Percentiles rank a stretch among this genome's conserved stretches.
Conservation (phyloP, 2,888 invertebrate species). For the Brachynemurus nebulosus region DNA sequence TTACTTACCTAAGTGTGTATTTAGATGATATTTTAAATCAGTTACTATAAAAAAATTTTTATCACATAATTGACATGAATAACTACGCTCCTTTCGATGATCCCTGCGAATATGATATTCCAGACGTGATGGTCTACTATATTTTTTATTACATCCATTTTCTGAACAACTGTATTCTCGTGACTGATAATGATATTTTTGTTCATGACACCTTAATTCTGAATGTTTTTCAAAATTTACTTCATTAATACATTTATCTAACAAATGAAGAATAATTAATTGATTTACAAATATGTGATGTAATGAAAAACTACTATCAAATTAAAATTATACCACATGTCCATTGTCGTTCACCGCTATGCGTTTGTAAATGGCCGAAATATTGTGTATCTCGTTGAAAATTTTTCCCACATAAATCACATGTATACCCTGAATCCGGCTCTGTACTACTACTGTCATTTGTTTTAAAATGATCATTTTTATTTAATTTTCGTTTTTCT, state of each 20-base stretch:
- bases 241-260: conserved; percentile 4
- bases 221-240: conserved; percentile 3
- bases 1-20: conserved; percentile 3
- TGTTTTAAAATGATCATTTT: no score
- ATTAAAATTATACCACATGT: background rate
- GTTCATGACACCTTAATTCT: conserved; percentile 1
- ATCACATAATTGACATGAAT: conserved; percentile 2
- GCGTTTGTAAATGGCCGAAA: conserved; percentile 6
- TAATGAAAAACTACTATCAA: background rate
- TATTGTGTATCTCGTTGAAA: conserved; percentile 5
- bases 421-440: background rate
- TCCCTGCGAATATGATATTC: conserved; percentile 5
- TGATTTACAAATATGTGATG: background rate
- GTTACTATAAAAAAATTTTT: conserved; percentile 1
- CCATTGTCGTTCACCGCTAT: conserved; percentile 5
- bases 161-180: background rate
- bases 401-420: conserved; percentile 5
- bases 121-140: background rate
- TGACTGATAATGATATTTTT: background rate
- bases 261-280: no score
- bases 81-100: conserved; percentile 1
- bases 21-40: conserved; percentile 2
- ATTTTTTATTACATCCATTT: background rate
- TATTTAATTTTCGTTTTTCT: background rate
- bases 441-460: background rate